Evolutionary conservation across 2,113 vertebrate genomes (phyloP), one percentile per base, ranked within the genome.

Genomic region (Mustela lutreola): DNA sequence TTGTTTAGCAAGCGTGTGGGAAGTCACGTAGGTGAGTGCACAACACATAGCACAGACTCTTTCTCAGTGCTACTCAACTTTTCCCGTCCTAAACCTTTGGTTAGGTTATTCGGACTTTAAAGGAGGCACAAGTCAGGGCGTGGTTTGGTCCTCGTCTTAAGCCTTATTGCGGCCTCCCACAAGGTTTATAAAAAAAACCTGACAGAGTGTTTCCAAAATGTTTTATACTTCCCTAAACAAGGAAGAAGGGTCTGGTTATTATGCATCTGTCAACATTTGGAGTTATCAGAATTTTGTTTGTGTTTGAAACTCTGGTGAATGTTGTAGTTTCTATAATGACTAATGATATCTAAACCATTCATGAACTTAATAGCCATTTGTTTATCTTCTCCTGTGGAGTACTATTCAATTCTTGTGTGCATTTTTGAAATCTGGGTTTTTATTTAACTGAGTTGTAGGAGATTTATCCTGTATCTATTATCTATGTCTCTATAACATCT

Each of bases 341-440:
- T 63, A 71, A 24, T 24, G 21, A 79, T 56, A 53, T 36, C 90
- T 18, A 96, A 16, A 65, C 12, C 36, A 48, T 94, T 63, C 11
- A 91, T 24, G n/a, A 65, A 4, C 33, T 79, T 62, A 22, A 22
- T 28, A 5, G 9, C 15, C 56, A 62, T 65, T 89, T 79, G 1
- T n/a, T 18, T 56, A 63, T 19, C 42, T 56, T 53, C 16, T 94
- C 71, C 67, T 67, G n/a, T 63, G 45, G 45, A 91, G 18, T 91
- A 58, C 28, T 73, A 65, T 75, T 65, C 39, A 60, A 89, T 67
- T 45, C 2, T 80, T 92, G 71, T 50, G 14, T 80, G 39, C 10
- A 62, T 86, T 87, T 60, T 58, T 36, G 39, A 83, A 89, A 93
- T 42, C 83, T 88, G n/a, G 9, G 18, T 81, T 81, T 88, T 82